Base-by-base conservation (phyloP, 1,140 invertebrate species). In the Sinonovacula constricta region DNA sequence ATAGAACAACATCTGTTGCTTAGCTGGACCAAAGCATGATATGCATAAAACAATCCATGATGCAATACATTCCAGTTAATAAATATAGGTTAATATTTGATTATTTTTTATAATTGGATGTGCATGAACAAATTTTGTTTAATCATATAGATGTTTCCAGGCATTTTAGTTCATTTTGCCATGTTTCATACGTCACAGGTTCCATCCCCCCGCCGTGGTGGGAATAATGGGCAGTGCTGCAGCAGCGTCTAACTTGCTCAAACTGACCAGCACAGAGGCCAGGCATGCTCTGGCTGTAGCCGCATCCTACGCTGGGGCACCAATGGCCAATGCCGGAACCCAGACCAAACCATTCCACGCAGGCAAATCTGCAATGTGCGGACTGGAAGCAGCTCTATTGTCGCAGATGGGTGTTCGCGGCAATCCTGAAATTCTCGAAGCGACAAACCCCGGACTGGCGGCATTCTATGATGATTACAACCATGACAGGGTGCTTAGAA, bases 271-370 rank as follows among this genome's bases (percentile, higher is more conserved):
- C 2, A 62, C 51, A 53, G 84, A 86, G 66, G 80, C 81, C 34
- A 63, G 82, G 33, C 83, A 86, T 28, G 84, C 87, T 7, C 63
- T 88, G 18, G 85, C 85, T 10, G 86, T 88, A 26, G 87, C 87
- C 12, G 81, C 87, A 1, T 88, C 87, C 12, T 88, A 86, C 57
- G 85, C 87, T 34, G 87, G 87, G 3, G 87, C 87, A 24, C 87
- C 87, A 7, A 87, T 88, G 87, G 87, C 87, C 14, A 88, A 88
- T 56, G 87, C 87, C n/a, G 87, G 87, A 18, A 88, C 87, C 4
- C 82, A 79, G 22, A 86, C 85, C 12, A 88, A 88, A 72, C 87
- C 87, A 15, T 67, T 88, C 30, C 87, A 88, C 68, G 63, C 84
- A 24, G 87, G 83, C 18, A 88, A 88, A 71, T 82, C 87, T 24